These are phyloP conservation scores for Ditula angustiorana DNA, from an alignment of 2,888 invertebrate species.

Conservation along the genomic window DNA sequence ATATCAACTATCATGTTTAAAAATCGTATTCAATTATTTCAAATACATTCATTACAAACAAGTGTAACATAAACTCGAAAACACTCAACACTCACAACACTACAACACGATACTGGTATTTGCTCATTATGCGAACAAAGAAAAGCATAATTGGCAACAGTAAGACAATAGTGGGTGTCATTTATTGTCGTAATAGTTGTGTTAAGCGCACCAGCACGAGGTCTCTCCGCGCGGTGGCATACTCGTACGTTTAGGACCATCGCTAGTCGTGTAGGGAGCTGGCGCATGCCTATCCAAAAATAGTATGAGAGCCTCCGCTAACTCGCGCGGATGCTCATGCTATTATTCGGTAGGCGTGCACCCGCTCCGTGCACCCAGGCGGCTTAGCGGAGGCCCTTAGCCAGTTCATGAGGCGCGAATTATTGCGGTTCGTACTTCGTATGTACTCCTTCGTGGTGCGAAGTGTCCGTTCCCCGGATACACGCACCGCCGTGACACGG, in stretches of 20 bases:
- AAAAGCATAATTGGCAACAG: constrained; percentile 82
- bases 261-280: too few relatives aligned
- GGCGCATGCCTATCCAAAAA: too few relatives aligned
- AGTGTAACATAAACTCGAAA: constrained; percentile 41
- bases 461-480: not conserved
- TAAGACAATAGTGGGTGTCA: constrained; percentile 75
- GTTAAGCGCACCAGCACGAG: constrained; percentile 24
- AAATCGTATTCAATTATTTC: constrained; percentile 33
- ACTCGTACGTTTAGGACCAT: too few relatives aligned
- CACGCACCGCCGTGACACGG: constrained; percentile 1
- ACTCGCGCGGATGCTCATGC: too few relatives aligned
- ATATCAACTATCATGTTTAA: constrained; percentile 34
- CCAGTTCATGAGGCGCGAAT: not conserved
- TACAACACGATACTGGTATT: constrained; percentile 71
- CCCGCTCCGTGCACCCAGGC: too few relatives aligned
- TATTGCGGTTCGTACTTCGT: not conserved
- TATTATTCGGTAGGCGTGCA: too few relatives aligned
- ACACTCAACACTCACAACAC: constrained; percentile 66
- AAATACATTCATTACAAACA: too few relatives aligned
- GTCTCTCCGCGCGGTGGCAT: constrained; percentile 2
- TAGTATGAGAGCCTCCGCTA: not conserved
- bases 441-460: constrained; percentile 1
- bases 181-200: constrained; percentile 63
- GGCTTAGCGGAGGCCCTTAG: too few relatives aligned
- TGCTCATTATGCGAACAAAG: constrained; percentile 79